Percentiles rank a stretch among this genome's conserved stretches.
These are phyloP conservation scores for Limnephilus marmoratus DNA, from an alignment of 2,888 invertebrate species.

Conservation along the genomic window DNA sequence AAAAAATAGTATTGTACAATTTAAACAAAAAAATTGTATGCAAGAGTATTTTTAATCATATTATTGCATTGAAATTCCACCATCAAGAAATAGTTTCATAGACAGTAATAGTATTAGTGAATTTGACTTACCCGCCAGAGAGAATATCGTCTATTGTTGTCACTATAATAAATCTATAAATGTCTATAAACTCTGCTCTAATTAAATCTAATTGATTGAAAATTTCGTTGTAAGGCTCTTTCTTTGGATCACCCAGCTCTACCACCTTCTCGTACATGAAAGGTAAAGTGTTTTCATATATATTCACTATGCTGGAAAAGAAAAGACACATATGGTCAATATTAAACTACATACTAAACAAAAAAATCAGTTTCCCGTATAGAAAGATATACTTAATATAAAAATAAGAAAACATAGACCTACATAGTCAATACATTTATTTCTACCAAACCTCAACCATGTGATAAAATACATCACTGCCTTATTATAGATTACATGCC, in stretches of 20 bases:
- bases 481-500: too few relatives aligned
- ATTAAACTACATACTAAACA: background rate
- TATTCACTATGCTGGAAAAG: conserved; percentile 82
- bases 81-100: background rate
- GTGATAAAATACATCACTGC: too few relatives aligned
- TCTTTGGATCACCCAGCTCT: conserved; percentile 72
- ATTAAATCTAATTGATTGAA: conserved; percentile 74
- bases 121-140: conserved; percentile 48
- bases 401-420: too few relatives aligned
- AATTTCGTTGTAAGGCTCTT: conserved; percentile 71
- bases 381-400: too few relatives aligned
- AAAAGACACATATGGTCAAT: conserved; percentile 19
- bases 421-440: too few relatives aligned
- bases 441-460: too few relatives aligned
- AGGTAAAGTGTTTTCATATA: conserved; percentile 87
- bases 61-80: background rate
- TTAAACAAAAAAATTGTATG: conserved; percentile 25
- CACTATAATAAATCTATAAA: conserved; percentile 73
- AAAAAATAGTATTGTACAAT: background rate
- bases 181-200: conserved; percentile 74
- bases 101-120: background rate
- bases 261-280: conserved; percentile 82
- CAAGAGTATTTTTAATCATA: background rate
- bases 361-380: too few relatives aligned
- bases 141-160: conserved; percentile 67